These are phyloP conservation scores for Serrognathus titanus DNA, from an alignment of 2,888 invertebrate species.

Conservation along the genomic window DNA sequence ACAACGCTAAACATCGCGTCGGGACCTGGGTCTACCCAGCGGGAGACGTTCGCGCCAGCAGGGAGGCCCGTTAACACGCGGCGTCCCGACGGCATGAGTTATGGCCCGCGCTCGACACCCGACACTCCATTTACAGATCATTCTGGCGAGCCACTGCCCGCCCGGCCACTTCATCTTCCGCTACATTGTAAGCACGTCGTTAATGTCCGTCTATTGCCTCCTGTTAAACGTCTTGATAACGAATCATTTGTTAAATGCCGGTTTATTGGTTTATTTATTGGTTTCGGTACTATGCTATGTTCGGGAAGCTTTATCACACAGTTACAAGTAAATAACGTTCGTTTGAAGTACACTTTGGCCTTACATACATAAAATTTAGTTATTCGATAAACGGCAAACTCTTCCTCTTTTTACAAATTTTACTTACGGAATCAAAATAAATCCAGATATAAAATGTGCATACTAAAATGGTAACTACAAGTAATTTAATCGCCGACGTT, in stretches of 20 bases:
- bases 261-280: conserved; percentile 43
- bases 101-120: conserved; percentile 51
- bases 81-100: conserved; percentile 51
- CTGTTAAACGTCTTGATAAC: conserved; percentile 47
- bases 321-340: background rate
- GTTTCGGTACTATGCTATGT: conserved; percentile 8
- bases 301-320: background rate
- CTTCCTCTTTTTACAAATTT: no score
- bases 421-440: no score
- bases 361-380: no score
- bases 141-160: conserved; percentile 49
- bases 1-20: conserved; percentile 39
- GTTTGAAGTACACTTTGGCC: background rate
- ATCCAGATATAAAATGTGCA: no score
- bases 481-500: no score
- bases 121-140: conserved; percentile 60
- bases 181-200: conserved; percentile 38
- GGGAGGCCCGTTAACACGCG: conserved; percentile 41
- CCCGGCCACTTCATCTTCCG: conserved; percentile 37
- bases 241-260: conserved; percentile 39
- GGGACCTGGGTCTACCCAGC: conserved; percentile 40
- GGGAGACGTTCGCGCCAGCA: conserved; percentile 37
- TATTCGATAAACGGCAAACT: no score
- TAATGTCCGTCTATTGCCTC: conserved; percentile 41
- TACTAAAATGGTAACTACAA: no score